Evolutionary conservation across 2,797 vertebrate genomes (phyloP).

Genomic region (Sandelia bainsii): DNA sequence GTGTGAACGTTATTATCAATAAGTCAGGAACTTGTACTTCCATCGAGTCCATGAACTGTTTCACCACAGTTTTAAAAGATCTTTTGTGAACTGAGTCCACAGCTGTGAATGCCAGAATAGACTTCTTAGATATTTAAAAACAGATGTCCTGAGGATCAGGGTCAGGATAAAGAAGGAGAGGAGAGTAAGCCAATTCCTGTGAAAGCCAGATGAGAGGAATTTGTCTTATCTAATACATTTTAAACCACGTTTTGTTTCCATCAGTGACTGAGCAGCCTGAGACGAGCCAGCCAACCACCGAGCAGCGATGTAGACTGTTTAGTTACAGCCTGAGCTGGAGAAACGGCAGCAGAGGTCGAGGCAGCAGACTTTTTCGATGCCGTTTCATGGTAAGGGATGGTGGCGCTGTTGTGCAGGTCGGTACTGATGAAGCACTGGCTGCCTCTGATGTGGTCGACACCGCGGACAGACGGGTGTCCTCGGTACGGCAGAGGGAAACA

Average conservation of each 20-base stretch:
- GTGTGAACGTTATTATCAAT: no score
- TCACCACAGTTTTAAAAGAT: neutral
- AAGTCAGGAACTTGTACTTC: no score
- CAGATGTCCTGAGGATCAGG: neutral
- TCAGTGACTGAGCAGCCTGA: conserved; percentile 93
- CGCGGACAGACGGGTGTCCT: conserved; percentile 87
- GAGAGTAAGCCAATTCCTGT: neutral
- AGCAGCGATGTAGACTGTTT: conserved; percentile 86
- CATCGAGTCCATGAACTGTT: neutral
- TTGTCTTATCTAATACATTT: neutral
- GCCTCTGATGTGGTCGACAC: conserved; percentile 92
- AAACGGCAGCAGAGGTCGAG: neutral
- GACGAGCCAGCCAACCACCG: conserved; percentile 90
- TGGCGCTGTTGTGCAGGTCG: conserved; percentile 90
- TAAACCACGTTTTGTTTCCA: neutral
- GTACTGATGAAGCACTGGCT: conserved; percentile 89
- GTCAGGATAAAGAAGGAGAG: no score
- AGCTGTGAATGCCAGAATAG: neutral
- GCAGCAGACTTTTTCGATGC: conserved; percentile 78
- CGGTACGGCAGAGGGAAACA: conserved; percentile 81
- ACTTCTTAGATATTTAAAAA: neutral
- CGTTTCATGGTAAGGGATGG: conserved; percentile 91
- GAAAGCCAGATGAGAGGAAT: neutral
- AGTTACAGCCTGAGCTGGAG: conserved; percentile 48
- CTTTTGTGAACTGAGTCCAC: neutral